These are phyloP conservation scores for Corythornis madagascariensis DNA, from an alignment of 2,113 vertebrate genomes.

Conservation along the genomic window DNA sequence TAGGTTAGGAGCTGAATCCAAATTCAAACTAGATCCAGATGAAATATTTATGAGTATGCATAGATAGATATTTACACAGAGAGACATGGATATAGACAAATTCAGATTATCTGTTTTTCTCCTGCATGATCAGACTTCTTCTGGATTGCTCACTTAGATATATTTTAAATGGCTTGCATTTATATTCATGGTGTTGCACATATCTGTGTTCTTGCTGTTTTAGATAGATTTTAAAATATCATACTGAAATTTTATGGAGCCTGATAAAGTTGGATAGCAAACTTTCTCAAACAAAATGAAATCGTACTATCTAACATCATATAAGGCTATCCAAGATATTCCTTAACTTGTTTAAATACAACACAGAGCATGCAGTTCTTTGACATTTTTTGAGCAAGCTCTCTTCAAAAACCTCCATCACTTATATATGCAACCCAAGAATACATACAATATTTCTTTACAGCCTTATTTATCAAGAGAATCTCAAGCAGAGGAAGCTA, in stretches of 20 bases:
- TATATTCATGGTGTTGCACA: slow-evolving; percentile 56
- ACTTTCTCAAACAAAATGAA: slow-evolving; percentile 22
- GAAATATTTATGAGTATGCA: slow-evolving; percentile 72
- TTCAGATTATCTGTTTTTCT: slow-evolving; percentile 65
- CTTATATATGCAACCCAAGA: background rate
- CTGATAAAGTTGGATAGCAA: slow-evolving; percentile 46
- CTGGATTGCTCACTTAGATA: slow-evolving; percentile 59
- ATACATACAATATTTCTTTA: slow-evolving; percentile 5
- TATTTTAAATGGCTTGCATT: slow-evolving; percentile 70
- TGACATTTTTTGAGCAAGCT: slow-evolving; percentile 19
- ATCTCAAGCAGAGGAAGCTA: background rate
- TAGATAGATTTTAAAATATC: slow-evolving; percentile 58
- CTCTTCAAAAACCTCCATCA: background rate
- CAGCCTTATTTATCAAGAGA: slow-evolving; percentile 16
- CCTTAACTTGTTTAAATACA: slow-evolving; percentile 11
- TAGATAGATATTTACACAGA: slow-evolving; percentile 68
- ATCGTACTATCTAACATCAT: background rate
- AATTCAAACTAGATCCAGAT: slow-evolving; percentile 61
- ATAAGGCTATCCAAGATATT: background rate
- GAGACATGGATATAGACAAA: slow-evolving; percentile 64
- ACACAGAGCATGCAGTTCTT: background rate
- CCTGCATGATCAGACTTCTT: slow-evolving; percentile 51
- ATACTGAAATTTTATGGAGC: slow-evolving; percentile 47
- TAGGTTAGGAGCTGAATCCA: slow-evolving; percentile 59
- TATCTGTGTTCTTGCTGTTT: slow-evolving; percentile 57